phyloP scores from a whole-genome alignment of 2,797 vertebrate species.

The Perodicticus potto region DNA sequence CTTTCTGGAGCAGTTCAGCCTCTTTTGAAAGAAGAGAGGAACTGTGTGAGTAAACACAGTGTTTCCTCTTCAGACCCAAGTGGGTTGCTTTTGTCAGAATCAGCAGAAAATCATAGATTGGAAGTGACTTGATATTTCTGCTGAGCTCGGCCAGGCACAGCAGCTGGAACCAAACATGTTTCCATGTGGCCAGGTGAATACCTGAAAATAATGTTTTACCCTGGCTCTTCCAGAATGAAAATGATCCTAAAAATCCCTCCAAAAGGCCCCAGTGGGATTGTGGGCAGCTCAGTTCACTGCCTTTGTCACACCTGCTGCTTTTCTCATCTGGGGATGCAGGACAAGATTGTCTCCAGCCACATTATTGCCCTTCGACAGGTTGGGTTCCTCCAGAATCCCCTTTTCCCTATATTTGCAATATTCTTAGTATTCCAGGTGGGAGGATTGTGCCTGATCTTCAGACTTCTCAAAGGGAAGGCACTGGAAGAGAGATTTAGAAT shows the following conservation, averaged over 20 bases:
- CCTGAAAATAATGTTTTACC: conserved; percentile 26
- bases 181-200: conserved; percentile 9
- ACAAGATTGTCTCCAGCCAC: not conserved
- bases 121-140: not conserved
- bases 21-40: not conserved
- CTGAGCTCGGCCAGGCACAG: not conserved
- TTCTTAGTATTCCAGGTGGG: not conserved
- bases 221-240: conserved; percentile 45
- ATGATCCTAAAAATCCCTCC: not conserved
- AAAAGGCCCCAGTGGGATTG: not conserved
- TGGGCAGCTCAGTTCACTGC: not conserved
- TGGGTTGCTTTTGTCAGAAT: conserved; percentile 12
- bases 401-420: not conserved
- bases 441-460: not conserved
- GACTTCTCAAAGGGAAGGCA: not conserved
- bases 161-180: not conserved
- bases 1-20: not conserved
- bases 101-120: conserved; percentile 48
- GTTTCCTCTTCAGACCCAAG: not conserved
- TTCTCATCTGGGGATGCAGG: not conserved
- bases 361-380: not conserved
- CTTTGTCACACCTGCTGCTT: not conserved
- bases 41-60: conserved; percentile 49
- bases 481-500: not conserved
- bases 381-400: not conserved